phyloP scores from a whole-genome alignment of 2,888 invertebrate species.

The Auanema freiburgensis region DNA sequence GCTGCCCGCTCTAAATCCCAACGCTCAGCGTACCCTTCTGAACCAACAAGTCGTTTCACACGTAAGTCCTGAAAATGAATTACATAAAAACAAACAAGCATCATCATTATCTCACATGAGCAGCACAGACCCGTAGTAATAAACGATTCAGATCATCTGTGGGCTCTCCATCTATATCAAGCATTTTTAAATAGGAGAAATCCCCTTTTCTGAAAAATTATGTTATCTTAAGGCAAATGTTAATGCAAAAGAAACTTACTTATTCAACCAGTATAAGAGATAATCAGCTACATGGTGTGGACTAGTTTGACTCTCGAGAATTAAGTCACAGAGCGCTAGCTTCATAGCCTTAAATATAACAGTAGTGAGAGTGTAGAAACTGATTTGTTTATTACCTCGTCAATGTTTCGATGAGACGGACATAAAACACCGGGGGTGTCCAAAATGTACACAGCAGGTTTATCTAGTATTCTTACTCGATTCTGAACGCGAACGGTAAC shows the following conservation, averaged over 20 bases:
- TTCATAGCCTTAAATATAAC: constrained; percentile 51
- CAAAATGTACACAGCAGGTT: constrained; percentile 60
- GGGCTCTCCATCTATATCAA: constrained; percentile 45
- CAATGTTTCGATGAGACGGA: constrained; percentile 45
- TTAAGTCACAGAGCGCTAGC: constrained; percentile 60
- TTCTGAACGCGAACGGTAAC: constrained; percentile 60
- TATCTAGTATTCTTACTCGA: constrained; percentile 57
- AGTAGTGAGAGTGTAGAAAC: background rate
- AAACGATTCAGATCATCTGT: constrained; percentile 49
- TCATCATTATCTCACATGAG: constrained; percentile 22
- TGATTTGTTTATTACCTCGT: constrained; percentile 25
- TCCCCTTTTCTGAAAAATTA: constrained; percentile 40
- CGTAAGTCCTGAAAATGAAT: constrained; percentile 35
- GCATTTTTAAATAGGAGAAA: constrained; percentile 48
- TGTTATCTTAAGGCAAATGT: background rate
- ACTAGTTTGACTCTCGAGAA: constrained; percentile 55
- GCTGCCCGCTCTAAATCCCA: constrained; percentile 57
- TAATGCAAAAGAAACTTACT: constrained; percentile 24
- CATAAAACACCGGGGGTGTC: constrained; percentile 63
- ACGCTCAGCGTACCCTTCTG: constrained; percentile 38
- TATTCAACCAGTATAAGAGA: constrained; percentile 60
- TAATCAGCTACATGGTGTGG: constrained; percentile 58
- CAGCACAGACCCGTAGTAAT: constrained; percentile 43
- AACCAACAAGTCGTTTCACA: constrained; percentile 33
- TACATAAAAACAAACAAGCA: background rate